A percentile compares a stretch with the other conserved stretches of the same genome.
Conservation (phyloP, 2,113 vertebrate genomes). For the Ammodytes dubius region DNA sequence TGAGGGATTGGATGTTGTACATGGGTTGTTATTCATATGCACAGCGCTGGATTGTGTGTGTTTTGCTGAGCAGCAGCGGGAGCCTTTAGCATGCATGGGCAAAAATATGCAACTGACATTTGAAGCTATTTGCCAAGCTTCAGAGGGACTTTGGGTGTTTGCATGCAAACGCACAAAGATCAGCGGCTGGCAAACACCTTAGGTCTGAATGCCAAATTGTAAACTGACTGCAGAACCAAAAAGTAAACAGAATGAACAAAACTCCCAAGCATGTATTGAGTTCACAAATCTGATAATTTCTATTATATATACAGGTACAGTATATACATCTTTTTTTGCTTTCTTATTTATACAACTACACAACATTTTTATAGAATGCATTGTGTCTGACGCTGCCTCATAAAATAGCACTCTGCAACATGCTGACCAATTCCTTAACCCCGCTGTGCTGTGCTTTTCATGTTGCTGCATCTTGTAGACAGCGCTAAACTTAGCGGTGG, state of each 20-base stretch:
- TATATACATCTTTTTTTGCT: not conserved
- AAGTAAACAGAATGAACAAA: not conserved
- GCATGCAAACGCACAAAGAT: conserved; percentile 59
- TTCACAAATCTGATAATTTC: not conserved
- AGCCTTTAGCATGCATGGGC: conserved; percentile 10
- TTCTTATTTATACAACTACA: not conserved
- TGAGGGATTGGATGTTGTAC: not conserved
- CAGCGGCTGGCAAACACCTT: conserved; percentile 43
- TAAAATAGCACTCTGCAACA: conserved; percentile 21
- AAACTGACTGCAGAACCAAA: conserved; percentile 15
- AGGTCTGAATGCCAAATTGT: conserved; percentile 37
- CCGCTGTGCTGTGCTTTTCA: conserved; percentile 49
- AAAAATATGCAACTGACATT: conserved; percentile 68
- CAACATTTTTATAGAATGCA: not conserved
- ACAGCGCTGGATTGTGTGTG: conserved; percentile 34
- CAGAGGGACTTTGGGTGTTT: conserved; percentile 36
- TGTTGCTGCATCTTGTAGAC: conserved; percentile 46
- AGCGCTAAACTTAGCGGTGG: conserved; percentile 14
- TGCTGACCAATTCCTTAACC: conserved; percentile 42
- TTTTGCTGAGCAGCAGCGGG: conserved; percentile 27
- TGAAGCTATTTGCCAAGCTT: conserved; percentile 63
- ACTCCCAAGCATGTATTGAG: no score
- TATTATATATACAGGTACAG: not conserved
- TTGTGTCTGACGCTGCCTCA: conserved; percentile 14
- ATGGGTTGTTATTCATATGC: conserved; percentile 4